Evolutionary conservation across 2,797 vertebrate species (phyloP).

Genomic region (Cryptoblepharus egeriae): DNA sequence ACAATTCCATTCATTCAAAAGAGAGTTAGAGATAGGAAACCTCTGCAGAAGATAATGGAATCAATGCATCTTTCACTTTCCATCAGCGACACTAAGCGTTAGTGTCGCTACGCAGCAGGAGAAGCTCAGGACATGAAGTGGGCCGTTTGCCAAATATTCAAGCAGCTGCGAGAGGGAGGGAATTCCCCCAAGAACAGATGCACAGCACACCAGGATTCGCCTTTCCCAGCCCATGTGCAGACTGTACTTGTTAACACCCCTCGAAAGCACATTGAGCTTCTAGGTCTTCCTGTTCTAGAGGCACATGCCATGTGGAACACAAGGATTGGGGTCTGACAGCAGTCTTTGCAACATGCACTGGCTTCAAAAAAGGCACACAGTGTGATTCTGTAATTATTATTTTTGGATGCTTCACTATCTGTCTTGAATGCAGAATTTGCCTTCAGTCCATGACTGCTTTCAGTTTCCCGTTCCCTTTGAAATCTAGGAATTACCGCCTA

Average conservation of each 20-base stretch:
- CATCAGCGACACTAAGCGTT: constrained; percentile 58
- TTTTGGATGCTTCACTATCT: too few relatives aligned
- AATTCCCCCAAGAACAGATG: constrained; percentile 60
- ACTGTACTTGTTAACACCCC: constrained; percentile 38
- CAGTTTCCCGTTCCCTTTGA: constrained; percentile 4
- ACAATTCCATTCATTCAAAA: constrained; percentile 32
- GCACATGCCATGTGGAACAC: background rate
- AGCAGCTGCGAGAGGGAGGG: constrained; percentile 68
- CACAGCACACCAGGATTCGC: constrained; percentile 26
- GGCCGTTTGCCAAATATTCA: constrained; percentile 60
- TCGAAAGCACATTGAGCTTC: constrained; percentile 24
- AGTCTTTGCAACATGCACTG: background rate
- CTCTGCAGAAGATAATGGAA: constrained; percentile 48
- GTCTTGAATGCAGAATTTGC: background rate
- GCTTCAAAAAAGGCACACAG: background rate
- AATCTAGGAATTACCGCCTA: constrained; percentile 20
- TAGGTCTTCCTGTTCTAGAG: background rate
- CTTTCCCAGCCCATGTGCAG: constrained; percentile 37
- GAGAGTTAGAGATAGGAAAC: constrained; percentile 13
- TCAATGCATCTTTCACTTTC: constrained; percentile 58
- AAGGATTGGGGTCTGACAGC: background rate
- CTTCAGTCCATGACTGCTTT: background rate
- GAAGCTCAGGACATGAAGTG: constrained; percentile 45
- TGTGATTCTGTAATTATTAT: too few relatives aligned
- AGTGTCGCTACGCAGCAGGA: constrained; percentile 64